These are phyloP conservation scores for Brevimyrus niger DNA, from an alignment of 2,113 vertebrate genomes.

Conservation along the genomic window DNA sequence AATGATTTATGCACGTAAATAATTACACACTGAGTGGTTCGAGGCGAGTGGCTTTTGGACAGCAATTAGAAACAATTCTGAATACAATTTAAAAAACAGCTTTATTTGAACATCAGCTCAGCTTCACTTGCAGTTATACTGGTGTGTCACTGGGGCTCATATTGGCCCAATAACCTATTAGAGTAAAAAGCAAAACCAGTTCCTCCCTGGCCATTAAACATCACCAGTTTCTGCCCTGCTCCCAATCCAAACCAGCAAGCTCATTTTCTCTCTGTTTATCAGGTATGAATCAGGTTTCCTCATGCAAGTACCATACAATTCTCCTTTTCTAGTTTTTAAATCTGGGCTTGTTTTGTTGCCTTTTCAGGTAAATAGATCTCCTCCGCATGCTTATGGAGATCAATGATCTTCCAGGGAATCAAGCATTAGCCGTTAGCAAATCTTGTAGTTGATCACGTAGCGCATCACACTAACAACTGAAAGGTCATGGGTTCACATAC, in stretches of 20 bases:
- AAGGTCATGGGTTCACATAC: not conserved
- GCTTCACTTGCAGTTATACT: not conserved
- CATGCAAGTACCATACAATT: not conserved
- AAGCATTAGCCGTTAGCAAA: not conserved
- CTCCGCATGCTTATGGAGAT: not conserved
- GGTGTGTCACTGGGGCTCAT: not conserved
- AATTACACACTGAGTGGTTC: not conserved
- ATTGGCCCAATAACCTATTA: not conserved
- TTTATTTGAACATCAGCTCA: not conserved
- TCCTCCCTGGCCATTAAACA: not conserved
- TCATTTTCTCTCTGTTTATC: not conserved
- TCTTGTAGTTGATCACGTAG: not conserved
- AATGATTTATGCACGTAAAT: conserved; percentile 4
- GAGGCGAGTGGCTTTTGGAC: not conserved
- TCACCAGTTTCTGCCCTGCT: not conserved
- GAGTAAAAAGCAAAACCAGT: not conserved
- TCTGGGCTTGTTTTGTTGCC: not conserved
- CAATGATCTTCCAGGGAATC: not conserved
- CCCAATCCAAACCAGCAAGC: not conserved
- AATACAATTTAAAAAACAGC: conserved; percentile 6
- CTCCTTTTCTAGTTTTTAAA: not conserved
- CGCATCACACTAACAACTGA: not conserved
- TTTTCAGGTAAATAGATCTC: not conserved
- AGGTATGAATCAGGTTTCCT: not conserved
- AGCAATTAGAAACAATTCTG: conserved; percentile 2